Percentiles rank a stretch among this genome's conserved stretches.
phyloP scores from a whole-genome alignment of 2,888 invertebrate genomes.

The Eurytoma adleriae region DNA sequence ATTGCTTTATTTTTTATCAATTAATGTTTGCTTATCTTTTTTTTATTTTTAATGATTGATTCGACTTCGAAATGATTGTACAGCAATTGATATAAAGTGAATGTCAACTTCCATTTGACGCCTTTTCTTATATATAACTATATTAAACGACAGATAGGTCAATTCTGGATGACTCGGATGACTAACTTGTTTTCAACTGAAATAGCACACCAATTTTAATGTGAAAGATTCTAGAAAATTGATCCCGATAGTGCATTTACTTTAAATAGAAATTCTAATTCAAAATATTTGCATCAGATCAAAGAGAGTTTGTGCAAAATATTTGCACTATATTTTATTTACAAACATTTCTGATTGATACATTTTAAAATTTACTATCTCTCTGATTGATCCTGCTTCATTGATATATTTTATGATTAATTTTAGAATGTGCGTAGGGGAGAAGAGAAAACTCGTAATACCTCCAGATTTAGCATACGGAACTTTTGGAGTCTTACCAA shows the following conservation, averaged over 20 bases:
- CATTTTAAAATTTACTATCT: slow-evolving; percentile 9
- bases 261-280: not conserved
- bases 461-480: slow-evolving; percentile 93
- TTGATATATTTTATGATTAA: slow-evolving; percentile 49
- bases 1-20: not conserved
- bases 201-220: slow-evolving; percentile 44
- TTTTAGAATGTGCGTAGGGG: slow-evolving; percentile 89
- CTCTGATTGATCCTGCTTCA: slow-evolving; percentile 16
- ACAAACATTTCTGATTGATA: slow-evolving; percentile 8
- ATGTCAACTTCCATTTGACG: slow-evolving; percentile 42
- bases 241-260: slow-evolving; percentile 2
- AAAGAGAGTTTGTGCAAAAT: slow-evolving; percentile 2
- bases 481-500: slow-evolving; percentile 86
- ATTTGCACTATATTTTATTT: not conserved
- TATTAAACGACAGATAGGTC: slow-evolving; percentile 40
- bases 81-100: slow-evolving; percentile 43
- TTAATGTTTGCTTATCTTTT: not conserved
- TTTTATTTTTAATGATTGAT: slow-evolving; percentile 36
- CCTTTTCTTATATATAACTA: slow-evolving; percentile 45
- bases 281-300: not conserved
- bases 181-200: slow-evolving; percentile 33
- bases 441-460: slow-evolving; percentile 90
- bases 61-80: slow-evolving; percentile 39
- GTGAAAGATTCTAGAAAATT: slow-evolving; percentile 24
- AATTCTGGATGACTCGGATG: slow-evolving; percentile 39